Conservation (phyloP, 2,888 invertebrate species). For the Aleiodes leptofemur region DNA sequence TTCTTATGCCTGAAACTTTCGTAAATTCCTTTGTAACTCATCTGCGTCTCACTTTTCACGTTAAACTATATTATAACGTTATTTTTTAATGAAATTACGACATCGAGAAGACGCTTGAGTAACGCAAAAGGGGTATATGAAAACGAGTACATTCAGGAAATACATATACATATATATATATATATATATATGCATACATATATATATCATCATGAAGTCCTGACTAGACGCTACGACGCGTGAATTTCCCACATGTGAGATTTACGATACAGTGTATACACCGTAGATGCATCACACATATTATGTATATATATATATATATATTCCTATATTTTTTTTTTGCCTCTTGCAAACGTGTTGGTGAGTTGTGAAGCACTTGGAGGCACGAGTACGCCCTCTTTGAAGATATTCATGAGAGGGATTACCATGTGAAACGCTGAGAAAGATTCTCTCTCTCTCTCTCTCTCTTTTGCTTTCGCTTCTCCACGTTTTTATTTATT, state of each 20-base stretch:
- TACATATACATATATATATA: conserved; percentile 20
- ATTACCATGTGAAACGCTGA: conserved; percentile 72
- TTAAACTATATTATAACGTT: conserved; percentile 23
- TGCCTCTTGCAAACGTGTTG: conserved; percentile 16
- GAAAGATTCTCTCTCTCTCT: conserved; percentile 54
- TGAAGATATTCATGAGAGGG: conserved; percentile 71
- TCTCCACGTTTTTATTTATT: conserved; percentile 44
- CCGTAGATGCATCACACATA: conserved; percentile 31
- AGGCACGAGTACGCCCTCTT: conserved; percentile 57
- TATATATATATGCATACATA: no score
- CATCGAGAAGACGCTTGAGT: conserved; percentile 42
- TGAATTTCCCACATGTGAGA: conserved; percentile 44
- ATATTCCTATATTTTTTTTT: no score
- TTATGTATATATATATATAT: conserved; percentile 18
- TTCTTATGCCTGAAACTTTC: conserved; percentile 40
- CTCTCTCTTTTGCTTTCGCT: conserved; percentile 47
- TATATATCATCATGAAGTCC: conserved; percentile 21
- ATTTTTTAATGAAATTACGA: conserved; percentile 49
- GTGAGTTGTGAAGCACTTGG: conserved; percentile 30
- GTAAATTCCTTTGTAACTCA: conserved; percentile 28
- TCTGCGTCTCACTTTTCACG: conserved; percentile 19
- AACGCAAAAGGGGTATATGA: conserved; percentile 24
- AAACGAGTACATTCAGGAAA: conserved; percentile 17
- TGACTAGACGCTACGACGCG: conserved; percentile 44
- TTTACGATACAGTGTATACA: conserved; percentile 41